Evolutionary conservation across 2,888 invertebrate species (phyloP).

Genomic region (Drosophila robusta): DNA sequence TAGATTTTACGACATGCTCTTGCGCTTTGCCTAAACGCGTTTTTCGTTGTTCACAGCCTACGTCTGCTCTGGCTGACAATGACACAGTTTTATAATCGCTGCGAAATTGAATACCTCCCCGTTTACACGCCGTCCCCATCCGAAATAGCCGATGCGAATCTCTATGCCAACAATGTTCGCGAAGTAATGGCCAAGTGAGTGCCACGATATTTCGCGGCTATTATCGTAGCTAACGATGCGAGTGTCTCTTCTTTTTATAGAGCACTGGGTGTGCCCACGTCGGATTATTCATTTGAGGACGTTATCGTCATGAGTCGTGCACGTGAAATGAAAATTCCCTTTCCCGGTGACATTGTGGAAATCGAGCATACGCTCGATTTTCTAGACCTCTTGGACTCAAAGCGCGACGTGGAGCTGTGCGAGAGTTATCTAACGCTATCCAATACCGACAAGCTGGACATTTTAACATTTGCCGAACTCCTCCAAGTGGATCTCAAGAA

Average conservation of each 20-base stretch:
- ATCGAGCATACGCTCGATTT: conserved; percentile 91
- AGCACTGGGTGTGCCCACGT: conserved; percentile 92
- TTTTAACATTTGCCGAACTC: conserved; percentile 77
- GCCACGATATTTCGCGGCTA: neutral
- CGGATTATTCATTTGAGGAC: conserved; percentile 97
- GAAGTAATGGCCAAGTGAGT: conserved; percentile 95
- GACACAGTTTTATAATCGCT: conserved; percentile 93
- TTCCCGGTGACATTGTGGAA: conserved; percentile 90
- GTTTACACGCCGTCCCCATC: conserved; percentile 95
- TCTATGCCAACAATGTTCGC: conserved; percentile 95
- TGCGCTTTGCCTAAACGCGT: conserved; percentile 86
- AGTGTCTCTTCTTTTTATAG: conserved; percentile 85
- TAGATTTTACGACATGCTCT: conserved; percentile 86
- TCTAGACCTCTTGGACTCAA: conserved; percentile 89
- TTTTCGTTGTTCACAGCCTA: conserved; percentile 86
- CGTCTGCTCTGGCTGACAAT: conserved; percentile 95
- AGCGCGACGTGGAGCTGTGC: conserved; percentile 85
- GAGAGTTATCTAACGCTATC: conserved; percentile 57
- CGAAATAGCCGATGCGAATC: conserved; percentile 93
- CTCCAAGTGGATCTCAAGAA: conserved; percentile 75
- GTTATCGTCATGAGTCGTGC: conserved; percentile 93
- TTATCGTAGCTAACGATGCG: neutral
- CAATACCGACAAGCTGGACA: conserved; percentile 74
- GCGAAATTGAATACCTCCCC: conserved; percentile 96
- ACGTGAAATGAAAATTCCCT: conserved; percentile 92